Evolutionary conservation across 2,888 invertebrate species (phyloP).

Genomic region (Crioceris asparagi): DNA sequence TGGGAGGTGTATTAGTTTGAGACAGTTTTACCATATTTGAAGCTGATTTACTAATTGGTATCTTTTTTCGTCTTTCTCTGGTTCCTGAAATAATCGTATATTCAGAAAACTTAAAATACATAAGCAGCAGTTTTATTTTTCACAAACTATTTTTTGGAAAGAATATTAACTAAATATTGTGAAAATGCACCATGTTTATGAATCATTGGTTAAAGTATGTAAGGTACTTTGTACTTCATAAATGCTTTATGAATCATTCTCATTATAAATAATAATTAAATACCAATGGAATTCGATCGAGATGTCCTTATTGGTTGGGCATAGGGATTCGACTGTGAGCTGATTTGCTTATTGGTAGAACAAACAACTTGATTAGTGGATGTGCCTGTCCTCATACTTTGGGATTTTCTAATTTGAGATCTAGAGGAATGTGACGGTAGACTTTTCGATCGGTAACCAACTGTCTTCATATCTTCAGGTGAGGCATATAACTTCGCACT

Average conservation of each 20-base stretch:
- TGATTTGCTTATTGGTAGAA: slow-evolving; percentile 3
- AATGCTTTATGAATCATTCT: too few species aligned
- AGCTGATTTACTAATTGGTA: slow-evolving; percentile 35
- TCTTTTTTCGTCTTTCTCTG: slow-evolving; percentile 36
- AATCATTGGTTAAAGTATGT: not conserved
- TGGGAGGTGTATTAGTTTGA: slow-evolving; percentile 52
- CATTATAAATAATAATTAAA: too few species aligned
- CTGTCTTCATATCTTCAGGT: slow-evolving; percentile 70
- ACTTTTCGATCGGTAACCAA: slow-evolving; percentile 51
- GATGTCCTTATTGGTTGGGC: slow-evolving; percentile 46
- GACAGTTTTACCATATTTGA: slow-evolving; percentile 30
- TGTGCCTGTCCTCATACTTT: slow-evolving; percentile 47
- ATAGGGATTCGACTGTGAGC: slow-evolving; percentile 40
- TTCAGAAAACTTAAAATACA: too few species aligned
- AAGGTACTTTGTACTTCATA: too few species aligned
- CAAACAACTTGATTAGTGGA: slow-evolving; percentile 33
- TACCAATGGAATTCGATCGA: slow-evolving; percentile 34
- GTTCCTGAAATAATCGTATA: slow-evolving; percentile 9
- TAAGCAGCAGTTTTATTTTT: too few species aligned
- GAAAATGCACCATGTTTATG: too few species aligned
- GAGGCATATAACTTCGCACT: slow-evolving; percentile 81
- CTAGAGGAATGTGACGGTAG: slow-evolving; percentile 44
- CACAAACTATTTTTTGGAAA: too few species aligned
- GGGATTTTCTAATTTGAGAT: slow-evolving; percentile 50
- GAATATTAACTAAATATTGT: too few species aligned